phyloP scores from a whole-genome alignment of 2,888 invertebrate species.

The Lymantria dispar region DNA sequence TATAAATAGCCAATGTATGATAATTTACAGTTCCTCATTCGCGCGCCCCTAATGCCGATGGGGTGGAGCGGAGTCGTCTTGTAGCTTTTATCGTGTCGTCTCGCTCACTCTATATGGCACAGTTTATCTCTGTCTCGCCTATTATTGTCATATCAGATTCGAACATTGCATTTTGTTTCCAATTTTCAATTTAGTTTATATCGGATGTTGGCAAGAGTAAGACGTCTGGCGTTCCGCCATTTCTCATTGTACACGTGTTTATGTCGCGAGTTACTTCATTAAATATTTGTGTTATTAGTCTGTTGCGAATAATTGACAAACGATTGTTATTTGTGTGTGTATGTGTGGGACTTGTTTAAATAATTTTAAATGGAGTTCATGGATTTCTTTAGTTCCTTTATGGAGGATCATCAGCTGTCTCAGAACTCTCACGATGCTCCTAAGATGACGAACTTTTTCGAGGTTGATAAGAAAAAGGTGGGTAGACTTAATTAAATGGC shows the following conservation, averaged over 20 bases:
- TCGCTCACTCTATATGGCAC: conserved; percentile 45
- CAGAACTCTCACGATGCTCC: conserved; percentile 57
- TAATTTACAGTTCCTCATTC: background rate
- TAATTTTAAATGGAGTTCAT: conserved; percentile 64
- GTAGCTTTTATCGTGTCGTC: conserved; percentile 43
- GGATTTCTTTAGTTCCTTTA: conserved; percentile 67
- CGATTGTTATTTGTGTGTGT: conserved; percentile 39
- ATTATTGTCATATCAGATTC: conserved; percentile 82
- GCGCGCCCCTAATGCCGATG: conserved; percentile 60
- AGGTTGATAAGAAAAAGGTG: conserved; percentile 76
- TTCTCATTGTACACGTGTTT: conserved; percentile 64
- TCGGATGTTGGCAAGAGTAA: conserved; percentile 76
- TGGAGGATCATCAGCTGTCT: conserved; percentile 57
- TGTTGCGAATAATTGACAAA: conserved; percentile 32
- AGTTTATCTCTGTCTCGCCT: conserved; percentile 71
- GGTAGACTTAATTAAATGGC: conserved; percentile 10
- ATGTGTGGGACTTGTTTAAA: conserved; percentile 29
- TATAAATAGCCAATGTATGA: background rate
- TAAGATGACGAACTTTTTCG: conserved; percentile 74
- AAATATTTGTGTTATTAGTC: conserved; percentile 44
- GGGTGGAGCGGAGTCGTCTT: conserved; percentile 76
- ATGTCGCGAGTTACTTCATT: conserved; percentile 45
- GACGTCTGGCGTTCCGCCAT: conserved; percentile 73
- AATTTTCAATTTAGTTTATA: conserved; percentile 82
- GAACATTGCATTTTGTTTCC: conserved; percentile 81